Evolutionary conservation across 2,888 invertebrate genomes (phyloP).

Genomic region (Junonia oenone): DNA sequence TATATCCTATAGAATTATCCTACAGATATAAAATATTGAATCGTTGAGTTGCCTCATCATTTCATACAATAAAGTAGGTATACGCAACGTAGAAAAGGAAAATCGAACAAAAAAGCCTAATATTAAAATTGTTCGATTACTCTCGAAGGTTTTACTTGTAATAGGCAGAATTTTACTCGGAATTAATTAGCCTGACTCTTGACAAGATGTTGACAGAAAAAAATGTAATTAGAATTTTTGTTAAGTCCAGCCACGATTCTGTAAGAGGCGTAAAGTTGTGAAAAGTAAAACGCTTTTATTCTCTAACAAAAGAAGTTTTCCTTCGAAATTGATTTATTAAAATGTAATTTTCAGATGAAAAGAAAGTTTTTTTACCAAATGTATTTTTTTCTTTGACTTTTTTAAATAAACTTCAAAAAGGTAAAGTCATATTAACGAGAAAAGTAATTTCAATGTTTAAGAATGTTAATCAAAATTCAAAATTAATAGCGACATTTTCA

Average conservation of each 20-base stretch:
- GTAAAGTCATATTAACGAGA: too few species aligned
- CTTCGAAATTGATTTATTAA: neutral
- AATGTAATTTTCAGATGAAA: neutral
- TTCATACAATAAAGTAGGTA: too few species aligned
- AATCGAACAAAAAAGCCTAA: neutral
- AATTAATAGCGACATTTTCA: too few species aligned
- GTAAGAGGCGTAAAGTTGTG: neutral
- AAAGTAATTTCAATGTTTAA: neutral
- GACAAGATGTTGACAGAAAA: conserved; percentile 12
- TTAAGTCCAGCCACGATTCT: neutral
- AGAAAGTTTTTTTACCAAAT: neutral
- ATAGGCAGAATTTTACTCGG: neutral
- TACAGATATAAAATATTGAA: too few species aligned
- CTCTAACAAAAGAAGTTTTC: neutral
- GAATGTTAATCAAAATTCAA: too few species aligned
- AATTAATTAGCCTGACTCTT: neutral
- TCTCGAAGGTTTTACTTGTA: neutral
- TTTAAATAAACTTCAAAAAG: neutral
- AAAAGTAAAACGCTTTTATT: conserved; percentile 6
- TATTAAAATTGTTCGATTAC: neutral
- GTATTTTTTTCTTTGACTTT: neutral
- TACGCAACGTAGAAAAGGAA: too few species aligned
- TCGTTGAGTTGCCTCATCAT: too few species aligned
- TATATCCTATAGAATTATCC: too few species aligned
- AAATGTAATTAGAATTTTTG: conserved; percentile 9